Base-by-base conservation (phyloP, 2,113 vertebrate genomes). In the Gymnogyps californianus region DNA sequence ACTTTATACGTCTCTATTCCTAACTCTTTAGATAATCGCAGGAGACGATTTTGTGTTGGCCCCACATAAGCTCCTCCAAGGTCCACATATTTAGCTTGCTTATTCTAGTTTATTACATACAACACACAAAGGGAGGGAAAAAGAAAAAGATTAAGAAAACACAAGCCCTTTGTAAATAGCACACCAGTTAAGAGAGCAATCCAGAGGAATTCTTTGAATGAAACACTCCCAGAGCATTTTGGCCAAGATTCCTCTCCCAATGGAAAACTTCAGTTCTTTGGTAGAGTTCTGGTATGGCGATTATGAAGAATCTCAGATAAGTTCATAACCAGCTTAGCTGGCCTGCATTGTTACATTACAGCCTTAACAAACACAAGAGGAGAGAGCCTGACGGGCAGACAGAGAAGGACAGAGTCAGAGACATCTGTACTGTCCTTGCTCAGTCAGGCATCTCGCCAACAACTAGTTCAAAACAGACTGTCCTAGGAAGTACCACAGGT, bases 31-130 rank as follows among this genome's bases (percentile, higher is more conserved):
- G 99, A 98, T 89, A 99, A 94, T 36, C 99, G 97, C 66, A 99
- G 97, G 74, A 99, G 98, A 72, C 99, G 99, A 96, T 99, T 99
- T 96, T 99, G 99, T 25, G 99, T 99, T 54, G 99, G 99, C 7
- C 99, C 99, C 71, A 99, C 95, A 7, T 99, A 99, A 28, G 99
- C 99, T 89, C 99, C 99, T 57, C 99, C 99, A 67, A 99, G 98
- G 94, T 99, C 99, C 66, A 99, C 99, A 92, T 99, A 99, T 94
- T 99, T 99, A 84, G 98, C 98, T 88, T 99, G 98, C 87, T 99
- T 98, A 92, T 99, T 99, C 99, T 99, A 96, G 80, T 93, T 98
- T 96, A 93, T 36, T 61, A 93, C 58, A 76, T 19, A 93, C 21
- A 89, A 88, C 31, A 93, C 36, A 80, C 6, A 42, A 65, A 81